Conservation (phyloP, 2,797 vertebrate species). For the Schizopygopsis pylzovi region DNA sequence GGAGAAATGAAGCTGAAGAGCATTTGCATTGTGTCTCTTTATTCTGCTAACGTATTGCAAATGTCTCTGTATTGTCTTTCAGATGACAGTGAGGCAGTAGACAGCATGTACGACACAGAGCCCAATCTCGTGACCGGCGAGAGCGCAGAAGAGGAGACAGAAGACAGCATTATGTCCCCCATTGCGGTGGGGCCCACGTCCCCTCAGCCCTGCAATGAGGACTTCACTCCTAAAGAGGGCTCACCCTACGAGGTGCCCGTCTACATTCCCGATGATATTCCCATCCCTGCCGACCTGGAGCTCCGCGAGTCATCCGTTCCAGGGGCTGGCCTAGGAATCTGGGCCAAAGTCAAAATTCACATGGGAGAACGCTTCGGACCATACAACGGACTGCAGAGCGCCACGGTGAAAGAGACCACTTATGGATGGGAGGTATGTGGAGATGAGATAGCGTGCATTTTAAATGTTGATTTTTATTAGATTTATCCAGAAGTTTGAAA, state of each 20-base stretch:
- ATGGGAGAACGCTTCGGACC: slow-evolving; percentile 91
- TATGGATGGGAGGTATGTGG: slow-evolving; percentile 98
- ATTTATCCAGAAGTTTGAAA: background rate
- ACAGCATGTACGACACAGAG: slow-evolving; percentile 93
- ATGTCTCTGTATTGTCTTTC: slow-evolving; percentile 45
- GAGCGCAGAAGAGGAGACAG: slow-evolving; percentile 86
- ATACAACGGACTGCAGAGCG: slow-evolving; percentile 81
- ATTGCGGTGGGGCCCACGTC: slow-evolving; percentile 87
- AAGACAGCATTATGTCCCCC: slow-evolving; percentile 90
- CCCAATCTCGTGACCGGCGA: slow-evolving; percentile 86
- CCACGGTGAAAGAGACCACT: slow-evolving; percentile 85
- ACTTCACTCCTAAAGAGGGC: slow-evolving; percentile 97
- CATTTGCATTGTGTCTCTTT: background rate
- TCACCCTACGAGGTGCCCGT: slow-evolving; percentile 97
- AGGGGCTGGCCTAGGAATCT: slow-evolving; percentile 93
- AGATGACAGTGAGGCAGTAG: slow-evolving; percentile 95
- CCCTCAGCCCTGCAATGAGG: slow-evolving; percentile 90
- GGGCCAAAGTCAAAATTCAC: slow-evolving; percentile 91
- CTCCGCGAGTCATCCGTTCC: slow-evolving; percentile 97
- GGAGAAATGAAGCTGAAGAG: background rate
- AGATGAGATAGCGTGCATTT: background rate
- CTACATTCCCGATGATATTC: slow-evolving; percentile 99
- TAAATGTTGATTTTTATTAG: background rate
- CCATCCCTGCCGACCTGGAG: slow-evolving; percentile 94
- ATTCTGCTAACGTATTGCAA: background rate